A percentile compares a stretch with the other conserved stretches of the same genome.
Conservation (phyloP, 2,113 vertebrate genomes). For the Monopterus albus region DNA sequence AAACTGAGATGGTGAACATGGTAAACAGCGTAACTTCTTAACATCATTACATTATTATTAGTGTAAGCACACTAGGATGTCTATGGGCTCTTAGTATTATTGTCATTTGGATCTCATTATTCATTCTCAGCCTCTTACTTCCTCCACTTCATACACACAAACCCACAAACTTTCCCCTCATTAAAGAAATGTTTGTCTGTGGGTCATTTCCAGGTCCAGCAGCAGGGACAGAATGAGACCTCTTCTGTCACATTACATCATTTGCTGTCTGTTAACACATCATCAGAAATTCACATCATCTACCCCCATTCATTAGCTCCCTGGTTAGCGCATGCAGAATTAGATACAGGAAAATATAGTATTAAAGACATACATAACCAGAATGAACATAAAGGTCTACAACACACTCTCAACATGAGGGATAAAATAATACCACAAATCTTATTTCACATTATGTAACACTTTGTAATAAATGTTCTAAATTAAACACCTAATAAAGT, state of each 20-base stretch:
- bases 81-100: too few species aligned
- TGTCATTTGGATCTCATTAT: too few species aligned
- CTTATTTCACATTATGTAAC: not conserved
- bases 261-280: conserved; percentile 33
- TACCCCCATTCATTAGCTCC: not conserved
- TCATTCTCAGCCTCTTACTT: not conserved
- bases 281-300: conserved; percentile 32
- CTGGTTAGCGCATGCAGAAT: not conserved
- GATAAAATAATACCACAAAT: not conserved
- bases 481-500: not conserved
- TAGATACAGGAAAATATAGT: not conserved
- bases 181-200: conserved; percentile 46
- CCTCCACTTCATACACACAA: not conserved
- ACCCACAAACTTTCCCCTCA: conserved; percentile 22
- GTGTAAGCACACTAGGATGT: too few species aligned
- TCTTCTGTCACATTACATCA: conserved; percentile 63
- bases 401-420: not conserved
- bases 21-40: too few species aligned
- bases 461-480: not conserved
- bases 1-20: too few species aligned
- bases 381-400: not conserved
- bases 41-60: too few species aligned
- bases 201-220: conserved; percentile 71
- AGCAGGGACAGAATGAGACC: conserved; percentile 63
- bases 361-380: not conserved